Base-by-base conservation (phyloP, 2,888 invertebrate species). In the Lithophane leautieri region DNA sequence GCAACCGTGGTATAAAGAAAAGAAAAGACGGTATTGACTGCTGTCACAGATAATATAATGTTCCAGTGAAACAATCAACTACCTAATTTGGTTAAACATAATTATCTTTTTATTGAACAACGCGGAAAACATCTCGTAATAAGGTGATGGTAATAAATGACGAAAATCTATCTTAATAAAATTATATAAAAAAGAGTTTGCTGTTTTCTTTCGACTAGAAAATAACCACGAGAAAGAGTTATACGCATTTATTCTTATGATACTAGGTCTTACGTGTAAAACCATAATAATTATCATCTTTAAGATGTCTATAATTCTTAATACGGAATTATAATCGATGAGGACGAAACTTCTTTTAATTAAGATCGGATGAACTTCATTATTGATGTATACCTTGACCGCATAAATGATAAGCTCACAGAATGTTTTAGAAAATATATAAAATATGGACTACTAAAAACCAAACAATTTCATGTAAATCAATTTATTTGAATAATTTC, bases 321-420 rank as follows among this genome's bases (percentile, higher is more conserved):
- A 28, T 16, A 16, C 16, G 0, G 11, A 75, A 28, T 19, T 34
- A 14, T n/a, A 50, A 61, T 11, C 16, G 14, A 47, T 50, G 25
- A 79, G 54, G 34, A 69, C 77, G n/a, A 65, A 34, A 28, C 54
- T 44, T 44, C 0, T 50, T 47, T n/a, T 25, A 66, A 44, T 62
- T 50, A 67, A 69, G 4, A 58, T 61, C 12, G 2, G 40, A 47
- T 52, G 14, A 44, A 68, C 56, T 25, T 73, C 47, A 73, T 70
- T 40, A 65, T 44, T 76, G 8, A 70, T 82, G 44, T 65, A 63
- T 19, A 47, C 82, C 76, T 84, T 83, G 84, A 81, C 84, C 70
- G 16, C 52, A 54, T 56, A 42, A 28, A 66, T n/a, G 52, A 14
- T 60, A 40, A 68, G 58, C 19, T 67, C 44, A 34, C 44, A 69